A percentile compares a stretch with the other conserved stretches of the same genome.
Evolutionary conservation across 2,113 vertebrate genomes (phyloP).

Genomic region (Centrocercus urophasianus): DNA sequence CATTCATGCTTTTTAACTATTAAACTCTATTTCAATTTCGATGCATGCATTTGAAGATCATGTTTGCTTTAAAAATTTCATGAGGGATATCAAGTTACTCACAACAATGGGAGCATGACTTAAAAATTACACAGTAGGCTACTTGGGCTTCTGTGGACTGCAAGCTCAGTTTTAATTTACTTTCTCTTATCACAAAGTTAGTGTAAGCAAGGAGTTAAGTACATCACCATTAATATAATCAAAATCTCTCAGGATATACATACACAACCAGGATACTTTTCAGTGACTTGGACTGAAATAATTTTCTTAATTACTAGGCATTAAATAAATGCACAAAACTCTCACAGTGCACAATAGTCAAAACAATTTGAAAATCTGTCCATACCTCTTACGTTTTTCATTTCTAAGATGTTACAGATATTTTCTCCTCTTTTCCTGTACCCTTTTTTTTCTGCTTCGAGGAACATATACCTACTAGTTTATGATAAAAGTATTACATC

Average conservation of each 20-base stretch:
- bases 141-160: not conserved
- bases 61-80: not conserved
- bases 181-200: not conserved
- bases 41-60: rapidly evolving
- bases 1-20: not conserved
- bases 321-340: not conserved
- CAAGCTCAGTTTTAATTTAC: not conserved
- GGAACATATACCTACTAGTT: not conserved
- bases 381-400: not conserved
- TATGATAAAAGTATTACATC: not conserved
- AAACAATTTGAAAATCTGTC: not conserved
- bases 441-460: not conserved
- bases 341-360: not conserved
- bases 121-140: not conserved
- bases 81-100: not conserved
- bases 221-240: not conserved
- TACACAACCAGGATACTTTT: not conserved
- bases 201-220: not conserved
- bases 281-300: not conserved
- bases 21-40: not conserved
- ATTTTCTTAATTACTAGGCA: not conserved
- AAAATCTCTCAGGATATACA: not conserved
- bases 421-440: not conserved
- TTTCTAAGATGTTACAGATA: not conserved
- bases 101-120: not conserved